phyloP scores from a whole-genome alignment of 2,113 vertebrate species.

The Cryptomyrus ogoouensis region DNA sequence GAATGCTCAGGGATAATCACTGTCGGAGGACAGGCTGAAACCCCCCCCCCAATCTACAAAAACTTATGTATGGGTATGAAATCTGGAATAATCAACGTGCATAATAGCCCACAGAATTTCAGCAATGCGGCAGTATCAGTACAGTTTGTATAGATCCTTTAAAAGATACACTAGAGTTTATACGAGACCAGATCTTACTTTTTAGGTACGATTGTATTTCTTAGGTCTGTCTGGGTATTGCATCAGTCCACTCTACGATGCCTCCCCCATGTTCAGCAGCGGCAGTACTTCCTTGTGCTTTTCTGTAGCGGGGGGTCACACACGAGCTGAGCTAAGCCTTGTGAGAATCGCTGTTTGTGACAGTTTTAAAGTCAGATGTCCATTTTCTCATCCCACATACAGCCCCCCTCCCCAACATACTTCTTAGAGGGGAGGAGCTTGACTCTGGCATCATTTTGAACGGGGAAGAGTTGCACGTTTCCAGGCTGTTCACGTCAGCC shows the following conservation, averaged over 20 bases:
- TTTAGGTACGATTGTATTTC: not conserved
- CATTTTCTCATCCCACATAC: not conserved
- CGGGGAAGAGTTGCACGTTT: not conserved
- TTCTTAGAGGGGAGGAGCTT: not conserved
- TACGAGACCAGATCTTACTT: not conserved
- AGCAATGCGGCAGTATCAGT: not conserved
- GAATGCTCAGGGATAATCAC: not conserved
- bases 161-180: not conserved
- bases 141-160: not conserved
- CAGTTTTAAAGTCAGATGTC: not conserved
- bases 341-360: not conserved
- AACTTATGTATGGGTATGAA: not conserved
- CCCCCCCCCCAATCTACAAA: not conserved
- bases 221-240: slow-evolving; percentile 3
- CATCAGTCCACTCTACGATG: not conserved
- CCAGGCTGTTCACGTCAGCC: not conserved
- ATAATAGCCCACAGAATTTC: not conserved
- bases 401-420: not conserved
- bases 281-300: not conserved
- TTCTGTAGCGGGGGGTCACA: not conserved
- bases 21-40: not conserved
- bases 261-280: not conserved
- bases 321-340: not conserved
- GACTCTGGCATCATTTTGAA: not conserved
- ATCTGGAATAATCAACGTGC: not conserved